phyloP scores from a whole-genome alignment of 2,797 vertebrate species.

The Limosa lapponica region DNA sequence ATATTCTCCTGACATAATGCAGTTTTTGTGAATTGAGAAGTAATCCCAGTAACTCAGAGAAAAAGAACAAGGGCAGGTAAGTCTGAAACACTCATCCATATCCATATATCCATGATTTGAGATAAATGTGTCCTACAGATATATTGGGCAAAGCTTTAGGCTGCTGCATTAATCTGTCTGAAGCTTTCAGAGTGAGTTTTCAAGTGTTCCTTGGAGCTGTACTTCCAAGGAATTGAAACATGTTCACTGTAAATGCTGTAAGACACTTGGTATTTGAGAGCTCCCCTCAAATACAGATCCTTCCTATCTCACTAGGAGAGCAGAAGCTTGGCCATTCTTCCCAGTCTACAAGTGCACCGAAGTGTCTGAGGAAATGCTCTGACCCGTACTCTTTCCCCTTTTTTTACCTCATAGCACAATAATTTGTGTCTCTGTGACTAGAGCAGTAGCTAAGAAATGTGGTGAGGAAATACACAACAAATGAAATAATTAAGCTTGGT shows the following conservation, averaged over 20 bases:
- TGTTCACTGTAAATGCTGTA: background rate
- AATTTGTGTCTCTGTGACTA: background rate
- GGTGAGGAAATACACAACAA: background rate
- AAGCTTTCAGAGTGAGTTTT: background rate
- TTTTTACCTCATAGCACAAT: background rate
- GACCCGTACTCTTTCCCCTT: rapidly evolving
- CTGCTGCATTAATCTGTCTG: background rate
- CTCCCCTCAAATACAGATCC: background rate
- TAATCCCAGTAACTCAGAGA: background rate
- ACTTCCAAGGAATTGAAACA: background rate
- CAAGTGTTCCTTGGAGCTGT: background rate
- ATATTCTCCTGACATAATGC: background rate
- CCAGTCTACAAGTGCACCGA: background rate
- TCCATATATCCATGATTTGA: background rate
- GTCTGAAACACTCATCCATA: background rate
- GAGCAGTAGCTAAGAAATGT: background rate
- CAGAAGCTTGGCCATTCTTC: background rate
- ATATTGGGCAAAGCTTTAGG: background rate
- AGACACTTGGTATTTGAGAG: background rate
- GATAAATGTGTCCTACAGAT: background rate
- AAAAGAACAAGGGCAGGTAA: background rate
- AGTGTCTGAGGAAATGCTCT: background rate
- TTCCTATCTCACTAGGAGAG: background rate
- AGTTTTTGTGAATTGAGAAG: background rate
- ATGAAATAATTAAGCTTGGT: background rate